Evolutionary conservation across 2,888 invertebrate species (phyloP).

Genomic region (Tachina lurida): DNA sequence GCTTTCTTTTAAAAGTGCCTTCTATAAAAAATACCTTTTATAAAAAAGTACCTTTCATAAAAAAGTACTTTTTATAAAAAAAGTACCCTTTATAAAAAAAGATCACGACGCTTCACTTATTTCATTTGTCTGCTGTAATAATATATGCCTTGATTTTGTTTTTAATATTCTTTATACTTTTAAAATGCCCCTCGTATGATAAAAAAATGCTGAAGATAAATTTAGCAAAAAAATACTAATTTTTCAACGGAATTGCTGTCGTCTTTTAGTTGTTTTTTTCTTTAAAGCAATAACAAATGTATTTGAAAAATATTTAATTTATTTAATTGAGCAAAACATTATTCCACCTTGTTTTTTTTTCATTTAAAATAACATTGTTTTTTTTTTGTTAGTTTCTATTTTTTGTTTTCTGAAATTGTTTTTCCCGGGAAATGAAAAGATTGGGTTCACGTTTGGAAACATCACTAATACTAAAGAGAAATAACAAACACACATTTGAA

Average conservation of each 20-base stretch:
- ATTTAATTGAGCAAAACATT: constrained; percentile 22
- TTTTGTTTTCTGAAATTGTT: too few relatives aligned
- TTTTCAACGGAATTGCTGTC: not conserved
- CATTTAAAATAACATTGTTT: not conserved
- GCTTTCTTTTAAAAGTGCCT: too few relatives aligned
- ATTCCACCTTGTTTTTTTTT: not conserved
- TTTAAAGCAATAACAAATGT: not conserved
- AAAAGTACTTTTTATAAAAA: too few relatives aligned
- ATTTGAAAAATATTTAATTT: constrained; percentile 16
- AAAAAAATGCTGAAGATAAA: not conserved
- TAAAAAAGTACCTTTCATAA: too few relatives aligned
- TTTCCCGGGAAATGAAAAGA: not conserved
- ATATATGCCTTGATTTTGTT: not conserved
- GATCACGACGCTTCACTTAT: too few relatives aligned
- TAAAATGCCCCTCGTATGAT: not conserved
- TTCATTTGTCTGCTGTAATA: not conserved
- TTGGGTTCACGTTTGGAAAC: not conserved
- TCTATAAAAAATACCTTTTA: too few relatives aligned
- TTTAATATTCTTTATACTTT: not conserved
- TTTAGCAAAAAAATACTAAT: not conserved
- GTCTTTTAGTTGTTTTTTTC: not conserved
- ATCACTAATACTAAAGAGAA: not conserved
- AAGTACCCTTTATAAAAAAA: too few relatives aligned
- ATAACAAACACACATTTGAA: not conserved
- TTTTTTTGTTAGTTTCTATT: not conserved